These are phyloP conservation scores for Lasioglossum calceatum DNA, from an alignment of 2,888 invertebrate species.

Conservation along the genomic window DNA sequence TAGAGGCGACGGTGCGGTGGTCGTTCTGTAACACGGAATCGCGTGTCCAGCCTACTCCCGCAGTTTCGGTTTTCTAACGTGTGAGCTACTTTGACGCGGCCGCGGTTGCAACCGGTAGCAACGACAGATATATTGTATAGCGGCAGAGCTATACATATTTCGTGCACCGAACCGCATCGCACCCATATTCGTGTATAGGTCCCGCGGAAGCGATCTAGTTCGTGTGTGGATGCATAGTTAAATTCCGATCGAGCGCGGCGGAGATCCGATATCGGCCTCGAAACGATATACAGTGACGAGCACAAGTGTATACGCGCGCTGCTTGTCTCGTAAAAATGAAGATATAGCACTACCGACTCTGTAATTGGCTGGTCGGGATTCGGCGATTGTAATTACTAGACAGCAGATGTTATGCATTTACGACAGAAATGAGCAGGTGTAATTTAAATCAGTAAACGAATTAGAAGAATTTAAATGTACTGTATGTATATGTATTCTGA, in stretches of 20 bases:
- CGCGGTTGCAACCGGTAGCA: constrained; percentile 2
- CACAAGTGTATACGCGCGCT: background rate
- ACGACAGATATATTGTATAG: background rate
- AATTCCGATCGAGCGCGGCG: constrained; percentile 12
- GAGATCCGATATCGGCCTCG: constrained; percentile 22
- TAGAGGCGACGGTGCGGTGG: constrained; percentile 90
- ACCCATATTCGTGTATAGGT: background rate
- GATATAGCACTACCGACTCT: background rate
- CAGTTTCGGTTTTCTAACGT: constrained; percentile 27
- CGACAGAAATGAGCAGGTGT: no score
- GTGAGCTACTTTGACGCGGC: constrained; percentile 12
- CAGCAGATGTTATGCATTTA: no score
- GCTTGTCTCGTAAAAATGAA: background rate
- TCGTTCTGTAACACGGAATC: constrained; percentile 85
- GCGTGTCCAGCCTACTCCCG: constrained; percentile 63
- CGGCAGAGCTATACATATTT: background rate
- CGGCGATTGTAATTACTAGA: background rate
- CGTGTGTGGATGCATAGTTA: background rate
- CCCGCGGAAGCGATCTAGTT: constrained; percentile 8
- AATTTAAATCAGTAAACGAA: no score
- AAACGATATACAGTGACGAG: constrained; percentile 20
- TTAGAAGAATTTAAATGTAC: no score
- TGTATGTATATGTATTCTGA: no score
- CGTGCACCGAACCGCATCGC: background rate
- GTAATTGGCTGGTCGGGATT: background rate